These are phyloP conservation scores for Cremastobaeus sp. DNA, from an alignment of 2,888 invertebrate species.

Conservation along the genomic window DNA sequence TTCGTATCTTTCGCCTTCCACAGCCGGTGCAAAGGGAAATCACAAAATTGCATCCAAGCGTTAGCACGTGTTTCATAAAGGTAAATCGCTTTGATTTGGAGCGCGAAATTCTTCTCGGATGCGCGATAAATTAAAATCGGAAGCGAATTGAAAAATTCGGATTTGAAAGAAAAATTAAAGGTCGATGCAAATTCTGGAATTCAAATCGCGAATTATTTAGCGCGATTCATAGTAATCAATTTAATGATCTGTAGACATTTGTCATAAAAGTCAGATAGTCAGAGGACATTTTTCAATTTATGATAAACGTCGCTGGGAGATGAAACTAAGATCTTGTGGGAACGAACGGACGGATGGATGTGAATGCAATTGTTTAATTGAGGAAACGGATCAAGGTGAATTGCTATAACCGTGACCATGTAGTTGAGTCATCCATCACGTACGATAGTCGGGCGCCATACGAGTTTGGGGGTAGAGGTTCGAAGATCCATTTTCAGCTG, in stretches of 20 bases:
- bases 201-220: too few relatives aligned
- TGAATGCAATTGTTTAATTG: constrained; percentile 78
- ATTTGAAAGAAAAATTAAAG: background rate
- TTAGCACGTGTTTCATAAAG: constrained; percentile 60
- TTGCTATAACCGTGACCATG: constrained; percentile 65
- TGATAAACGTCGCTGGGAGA: too few relatives aligned
- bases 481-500: constrained; percentile 60
- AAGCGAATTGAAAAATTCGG: constrained; percentile 25
- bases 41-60: constrained; percentile 51
- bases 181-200: too few relatives aligned
- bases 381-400: constrained; percentile 71
- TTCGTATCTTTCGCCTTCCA: constrained; percentile 48
- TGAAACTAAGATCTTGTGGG: too few relatives aligned
- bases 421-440: constrained; percentile 71
- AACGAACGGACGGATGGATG: constrained; percentile 69
- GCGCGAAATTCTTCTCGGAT: constrained; percentile 25
- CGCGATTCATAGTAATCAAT: too few relatives aligned
- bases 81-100: constrained; percentile 49
- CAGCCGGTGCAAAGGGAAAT: constrained; percentile 30
- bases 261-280: too few relatives aligned
- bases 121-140: constrained; percentile 33
- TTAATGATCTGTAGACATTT: too few relatives aligned
- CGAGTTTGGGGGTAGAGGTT: constrained; percentile 47
- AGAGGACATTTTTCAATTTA: too few relatives aligned
- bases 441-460: constrained; percentile 47